A percentile compares a stretch with the other conserved stretches of the same genome.
Conservation (phyloP, 2,113 vertebrate species). For the Burhinus bistriatus region DNA sequence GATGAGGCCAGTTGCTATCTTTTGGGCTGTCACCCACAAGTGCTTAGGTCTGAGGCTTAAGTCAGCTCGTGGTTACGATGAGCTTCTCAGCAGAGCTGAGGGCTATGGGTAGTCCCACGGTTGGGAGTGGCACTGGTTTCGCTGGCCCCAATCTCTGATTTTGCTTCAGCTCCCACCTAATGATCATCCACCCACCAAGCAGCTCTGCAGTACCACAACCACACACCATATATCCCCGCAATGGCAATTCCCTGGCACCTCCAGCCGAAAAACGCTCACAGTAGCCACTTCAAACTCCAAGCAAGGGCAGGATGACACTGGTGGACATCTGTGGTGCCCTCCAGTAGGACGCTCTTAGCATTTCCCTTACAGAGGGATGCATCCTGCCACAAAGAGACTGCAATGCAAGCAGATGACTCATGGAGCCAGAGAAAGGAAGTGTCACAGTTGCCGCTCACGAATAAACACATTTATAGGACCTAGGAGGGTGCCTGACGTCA, state of each 20-base stretch:
- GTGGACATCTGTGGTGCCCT: not conserved
- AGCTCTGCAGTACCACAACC: not conserved
- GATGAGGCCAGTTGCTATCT: not conserved
- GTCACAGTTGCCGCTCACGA: not conserved
- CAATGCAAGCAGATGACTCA: slow-evolving; percentile 46
- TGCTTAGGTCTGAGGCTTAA: not conserved
- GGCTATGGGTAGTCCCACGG: not conserved
- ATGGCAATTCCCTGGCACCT: not conserved
- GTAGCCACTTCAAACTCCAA: not conserved
- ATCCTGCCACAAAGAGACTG: not conserved
- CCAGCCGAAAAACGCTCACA: not conserved
- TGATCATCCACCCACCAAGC: too few relatives aligned
- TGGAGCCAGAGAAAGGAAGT: not conserved
- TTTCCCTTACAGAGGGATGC: not conserved
- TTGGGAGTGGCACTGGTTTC: not conserved
- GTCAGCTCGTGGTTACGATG: rapidly evolving
- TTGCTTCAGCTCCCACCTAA: not conserved
- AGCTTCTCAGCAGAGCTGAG: not conserved
- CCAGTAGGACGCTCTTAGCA: not conserved
- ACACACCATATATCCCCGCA: rapidly evolving
- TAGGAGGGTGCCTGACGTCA: not conserved
- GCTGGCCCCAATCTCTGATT: not conserved
- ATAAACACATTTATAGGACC: not conserved
- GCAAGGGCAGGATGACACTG: not conserved
- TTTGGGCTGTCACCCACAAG: not conserved